A percentile compares a stretch with the other conserved stretches of the same genome.
Conservation (phyloP, 2,888 invertebrate species). For the Chaitophorus viminalis region DNA sequence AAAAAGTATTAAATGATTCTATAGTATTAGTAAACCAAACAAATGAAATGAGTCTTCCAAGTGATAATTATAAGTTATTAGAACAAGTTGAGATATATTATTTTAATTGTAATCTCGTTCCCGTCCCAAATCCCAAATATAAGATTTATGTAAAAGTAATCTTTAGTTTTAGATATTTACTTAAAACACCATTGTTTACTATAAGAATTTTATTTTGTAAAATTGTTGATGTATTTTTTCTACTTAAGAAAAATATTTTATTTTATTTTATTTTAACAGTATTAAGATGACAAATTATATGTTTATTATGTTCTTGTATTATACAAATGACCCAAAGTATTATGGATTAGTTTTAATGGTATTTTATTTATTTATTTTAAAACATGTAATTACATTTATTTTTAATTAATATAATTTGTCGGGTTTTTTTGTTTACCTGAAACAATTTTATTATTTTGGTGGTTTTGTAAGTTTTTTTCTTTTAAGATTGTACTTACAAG, state of each 20-base stretch:
- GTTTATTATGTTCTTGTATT: slow-evolving; percentile 58
- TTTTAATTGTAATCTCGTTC: slow-evolving; percentile 61
- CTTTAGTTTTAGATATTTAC: slow-evolving; percentile 46
- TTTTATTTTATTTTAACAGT: slow-evolving; percentile 58
- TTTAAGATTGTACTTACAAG: slow-evolving; percentile 56
- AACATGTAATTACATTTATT: slow-evolving; percentile 49
- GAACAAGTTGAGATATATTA: slow-evolving; percentile 56
- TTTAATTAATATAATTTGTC: slow-evolving; percentile 46
- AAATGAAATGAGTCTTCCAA: slow-evolving; percentile 56
- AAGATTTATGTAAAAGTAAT: slow-evolving; percentile 37
- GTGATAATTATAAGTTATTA: slow-evolving; percentile 55
- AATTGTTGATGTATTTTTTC: slow-evolving; percentile 58
- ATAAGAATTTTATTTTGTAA: slow-evolving; percentile 45
- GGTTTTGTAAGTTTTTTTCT: slow-evolving; percentile 58
- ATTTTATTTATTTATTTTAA: slow-evolving; percentile 59
- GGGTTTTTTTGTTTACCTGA: slow-evolving; percentile 55
- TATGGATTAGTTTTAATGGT: slow-evolving; percentile 60
- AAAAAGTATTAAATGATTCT: slow-evolving; percentile 57
- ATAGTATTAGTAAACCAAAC: slow-evolving; percentile 61
- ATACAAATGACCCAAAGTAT: slow-evolving; percentile 62
- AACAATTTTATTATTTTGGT: slow-evolving; percentile 53
- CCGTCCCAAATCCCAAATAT: slow-evolving; percentile 59
- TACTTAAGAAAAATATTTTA: slow-evolving; percentile 57
- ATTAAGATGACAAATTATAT: slow-evolving; percentile 60
- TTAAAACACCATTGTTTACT: slow-evolving; percentile 49